Conservation (phyloP, 2,888 invertebrate genomes). For the Philhelius pedissequus region DNA sequence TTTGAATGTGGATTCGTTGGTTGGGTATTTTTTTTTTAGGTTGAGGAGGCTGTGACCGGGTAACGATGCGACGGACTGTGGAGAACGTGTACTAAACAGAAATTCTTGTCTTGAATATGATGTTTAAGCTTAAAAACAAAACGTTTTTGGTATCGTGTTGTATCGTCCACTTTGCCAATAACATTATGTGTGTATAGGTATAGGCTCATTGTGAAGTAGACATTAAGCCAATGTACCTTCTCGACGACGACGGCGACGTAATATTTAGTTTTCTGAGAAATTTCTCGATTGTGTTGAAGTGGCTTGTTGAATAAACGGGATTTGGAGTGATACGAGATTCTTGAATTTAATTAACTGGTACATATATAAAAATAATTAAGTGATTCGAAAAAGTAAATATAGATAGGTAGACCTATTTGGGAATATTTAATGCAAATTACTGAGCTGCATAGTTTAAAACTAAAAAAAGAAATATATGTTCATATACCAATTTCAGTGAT, state of each 20-base stretch:
- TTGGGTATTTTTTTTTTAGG: neutral
- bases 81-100: neutral
- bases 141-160: constrained; percentile 19
- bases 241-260: constrained; percentile 13
- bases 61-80: constrained; percentile 1
- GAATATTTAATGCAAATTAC: too few species aligned
- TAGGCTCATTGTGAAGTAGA: constrained; percentile 15
- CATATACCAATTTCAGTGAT: too few species aligned
- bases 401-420: too few species aligned
- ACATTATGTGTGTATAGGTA: neutral
- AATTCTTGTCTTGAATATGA: constrained; percentile 31
- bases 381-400: neutral
- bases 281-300: neutral
- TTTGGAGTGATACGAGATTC: neutral
- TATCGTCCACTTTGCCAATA: neutral
- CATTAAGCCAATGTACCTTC: constrained; percentile 11
- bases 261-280: constrained; percentile 27
- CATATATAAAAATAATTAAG: neutral
- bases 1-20: neutral
- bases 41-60: constrained; percentile 39
- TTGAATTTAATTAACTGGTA: neutral
- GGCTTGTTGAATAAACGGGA: neutral
- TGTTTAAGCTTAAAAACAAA: neutral
- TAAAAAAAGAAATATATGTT: too few species aligned
- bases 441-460: too few species aligned